phyloP scores from a whole-genome alignment of 2,797 vertebrate genomes.

The Galagoides demidoff region DNA sequence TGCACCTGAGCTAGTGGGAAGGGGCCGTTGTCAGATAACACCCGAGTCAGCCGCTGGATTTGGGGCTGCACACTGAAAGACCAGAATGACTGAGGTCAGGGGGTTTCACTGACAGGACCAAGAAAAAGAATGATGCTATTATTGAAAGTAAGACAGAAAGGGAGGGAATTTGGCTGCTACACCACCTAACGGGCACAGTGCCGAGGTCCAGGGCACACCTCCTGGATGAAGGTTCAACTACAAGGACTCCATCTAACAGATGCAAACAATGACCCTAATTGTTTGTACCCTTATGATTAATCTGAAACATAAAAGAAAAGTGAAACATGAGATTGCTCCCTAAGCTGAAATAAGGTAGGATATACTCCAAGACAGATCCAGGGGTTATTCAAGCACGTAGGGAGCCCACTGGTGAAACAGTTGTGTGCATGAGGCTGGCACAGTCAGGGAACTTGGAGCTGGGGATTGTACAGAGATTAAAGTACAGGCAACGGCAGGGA shows the following conservation, averaged over 20 bases:
- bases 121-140: background rate
- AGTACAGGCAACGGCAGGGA: fast-evolving
- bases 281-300: too few species aligned
- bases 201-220: too few species aligned
- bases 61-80: background rate
- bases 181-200: too few species aligned
- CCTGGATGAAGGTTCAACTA: too few species aligned
- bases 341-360: background rate
- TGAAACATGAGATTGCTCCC: fast-evolving
- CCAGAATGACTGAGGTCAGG: too few species aligned
- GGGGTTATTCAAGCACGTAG: fast-evolving
- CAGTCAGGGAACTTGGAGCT: background rate
- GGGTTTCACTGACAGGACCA: background rate
- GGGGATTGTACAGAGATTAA: fast-evolving
- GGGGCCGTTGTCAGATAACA: fast-evolving
- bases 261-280: too few species aligned
- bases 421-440: fast-evolving
- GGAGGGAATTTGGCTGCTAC: too few species aligned
- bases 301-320: too few species aligned
- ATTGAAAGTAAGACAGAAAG: too few species aligned
- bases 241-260: too few species aligned
- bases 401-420: background rate
- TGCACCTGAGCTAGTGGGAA: fast-evolving
- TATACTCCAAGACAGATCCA: background rate
- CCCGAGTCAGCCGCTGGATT: fast-evolving